Base-by-base conservation (phyloP, 1,140 invertebrate species). In the Gonatopus flavifemur region DNA sequence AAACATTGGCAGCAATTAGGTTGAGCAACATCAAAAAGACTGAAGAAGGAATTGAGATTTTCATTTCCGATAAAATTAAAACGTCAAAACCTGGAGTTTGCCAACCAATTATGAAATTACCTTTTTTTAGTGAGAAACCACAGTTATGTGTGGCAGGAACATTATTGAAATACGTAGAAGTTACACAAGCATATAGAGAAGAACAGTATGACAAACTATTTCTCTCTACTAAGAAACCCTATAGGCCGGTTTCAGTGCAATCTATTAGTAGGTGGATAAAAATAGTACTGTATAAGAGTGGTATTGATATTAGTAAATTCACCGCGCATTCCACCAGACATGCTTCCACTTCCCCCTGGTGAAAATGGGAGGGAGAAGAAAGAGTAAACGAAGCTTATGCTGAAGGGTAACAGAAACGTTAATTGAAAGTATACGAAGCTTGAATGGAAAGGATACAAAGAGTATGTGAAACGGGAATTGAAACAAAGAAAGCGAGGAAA, bases 31-130 rank as follows among this genome's bases (percentile, higher is more conserved):
- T 48, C 5, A 21, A 9, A 3, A 19, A 13, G 13, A 22, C 7
- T 1, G 16, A 25, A 19, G 7, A n/a, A 2, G 44, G 21, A 22
- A 28, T 46, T 12, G 30, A 9, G 2, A 37, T 37, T 3, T 37
- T 37, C 12, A 46, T 46, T 24, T 6, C 33, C 13, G 24, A 46
- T 12, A n/a, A 6, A 10, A 33, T 49, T n/a, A 49, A 49, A 33
- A 40, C 46, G 1, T 49, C 36, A 4, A 31, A 20, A 12, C 12
- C 30, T 1, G 37, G 19, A 10, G 16, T 8, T 8, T 3, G 18
- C 16, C 21, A 28, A 15, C 22, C 31, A 0, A 12, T 24, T 13
- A 20, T 37, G 9, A 9, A 16, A 8, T 42, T 43, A 8, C 38
- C 38, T 0, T 38, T 21, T 12, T 49, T 41, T 25, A 18, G 1